phyloP scores from a whole-genome alignment of 2,113 vertebrate species.

The Campylomormyrus tamandua region DNA sequence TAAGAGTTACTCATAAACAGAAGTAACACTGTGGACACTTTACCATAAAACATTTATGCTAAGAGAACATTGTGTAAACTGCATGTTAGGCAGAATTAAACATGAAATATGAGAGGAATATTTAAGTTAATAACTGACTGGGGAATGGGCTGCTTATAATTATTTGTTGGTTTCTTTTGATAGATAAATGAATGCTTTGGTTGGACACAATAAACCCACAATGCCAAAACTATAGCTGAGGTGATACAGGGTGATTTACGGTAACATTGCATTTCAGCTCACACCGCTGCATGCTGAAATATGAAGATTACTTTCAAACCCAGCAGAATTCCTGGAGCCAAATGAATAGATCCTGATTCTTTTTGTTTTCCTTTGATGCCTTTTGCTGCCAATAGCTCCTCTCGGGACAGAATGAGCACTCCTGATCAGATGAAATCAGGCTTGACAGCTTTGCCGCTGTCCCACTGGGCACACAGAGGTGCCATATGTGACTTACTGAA shows the following conservation, averaged over 20 bases:
- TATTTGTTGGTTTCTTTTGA: neutral
- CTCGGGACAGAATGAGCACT: neutral
- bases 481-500: conserved; percentile 16
- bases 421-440: conserved; percentile 8
- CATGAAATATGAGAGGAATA: neutral
- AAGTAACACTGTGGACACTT: neutral
- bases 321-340: neutral
- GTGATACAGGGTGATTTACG: neutral
- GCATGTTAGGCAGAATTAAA: neutral
- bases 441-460: neutral
- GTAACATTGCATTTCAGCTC: neutral
- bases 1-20: neutral
- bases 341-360: conserved; percentile 8
- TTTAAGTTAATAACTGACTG: neutral
- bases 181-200: neutral
- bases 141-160: neutral
- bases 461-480: conserved; percentile 6
- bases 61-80: neutral
- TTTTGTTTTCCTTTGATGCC: conserved; percentile 7
- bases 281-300: neutral
- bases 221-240: neutral
- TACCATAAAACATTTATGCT: neutral
- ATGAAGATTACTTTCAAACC: neutral
- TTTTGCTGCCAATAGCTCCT: neutral
- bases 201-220: neutral